A percentile compares a stretch with the other conserved stretches of the same genome.
phyloP scores from a whole-genome alignment of 2,113 vertebrate genomes.

The Thunnus maccoyii region DNA sequence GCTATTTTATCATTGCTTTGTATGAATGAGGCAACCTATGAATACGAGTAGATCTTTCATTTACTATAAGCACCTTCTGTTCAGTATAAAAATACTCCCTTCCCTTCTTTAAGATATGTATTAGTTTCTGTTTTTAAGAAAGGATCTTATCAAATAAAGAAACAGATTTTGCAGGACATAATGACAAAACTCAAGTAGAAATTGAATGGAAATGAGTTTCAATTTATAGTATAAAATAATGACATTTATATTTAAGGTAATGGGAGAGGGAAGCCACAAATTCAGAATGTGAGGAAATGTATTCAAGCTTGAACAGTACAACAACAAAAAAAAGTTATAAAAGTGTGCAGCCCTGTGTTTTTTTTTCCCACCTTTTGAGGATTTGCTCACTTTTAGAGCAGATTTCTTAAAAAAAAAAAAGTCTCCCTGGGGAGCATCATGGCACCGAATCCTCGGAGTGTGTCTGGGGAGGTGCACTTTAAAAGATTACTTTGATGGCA shows the following conservation, averaged over 20 bases:
- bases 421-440: slow-evolving; percentile 34
- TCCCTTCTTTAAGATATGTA: too few species aligned
- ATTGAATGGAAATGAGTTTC: neutral
- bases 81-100: neutral
- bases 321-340: neutral
- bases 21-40: neutral
- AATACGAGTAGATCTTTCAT: neutral
- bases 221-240: neutral
- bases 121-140: too few species aligned
- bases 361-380: slow-evolving; percentile 36
- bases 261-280: neutral
- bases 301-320: neutral
- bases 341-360: slow-evolving; percentile 10
- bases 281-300: neutral
- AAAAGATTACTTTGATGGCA: slow-evolving; percentile 68
- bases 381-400: slow-evolving; percentile 25
- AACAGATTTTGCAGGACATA: neutral
- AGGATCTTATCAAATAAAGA: too few species aligned
- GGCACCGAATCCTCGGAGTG: slow-evolving; percentile 10
- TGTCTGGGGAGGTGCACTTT: slow-evolving; percentile 62
- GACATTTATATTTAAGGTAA: neutral
- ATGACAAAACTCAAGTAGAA: neutral
- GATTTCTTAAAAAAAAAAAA: slow-evolving; percentile 10
- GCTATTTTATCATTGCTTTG: neutral
- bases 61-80: too few species aligned